Conservation (phyloP, 2,113 vertebrate species). For the Vulpes vulpes region DNA sequence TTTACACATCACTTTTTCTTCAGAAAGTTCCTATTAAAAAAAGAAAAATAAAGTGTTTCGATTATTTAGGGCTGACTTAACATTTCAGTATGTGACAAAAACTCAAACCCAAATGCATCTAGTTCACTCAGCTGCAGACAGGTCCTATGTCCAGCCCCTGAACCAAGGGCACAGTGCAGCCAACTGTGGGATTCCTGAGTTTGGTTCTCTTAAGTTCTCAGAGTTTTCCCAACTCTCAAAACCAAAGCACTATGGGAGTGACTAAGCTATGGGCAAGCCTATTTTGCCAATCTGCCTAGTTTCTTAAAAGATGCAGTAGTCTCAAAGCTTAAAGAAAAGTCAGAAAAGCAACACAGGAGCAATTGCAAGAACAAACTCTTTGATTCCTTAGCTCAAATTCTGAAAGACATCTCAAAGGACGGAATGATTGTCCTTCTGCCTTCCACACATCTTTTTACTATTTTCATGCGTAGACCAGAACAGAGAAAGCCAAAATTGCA, state of each 20-base stretch:
- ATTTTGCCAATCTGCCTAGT: constrained; percentile 49
- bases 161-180: constrained; percentile 80
- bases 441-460: neutral
- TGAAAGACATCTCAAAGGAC: neutral
- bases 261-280: neutral
- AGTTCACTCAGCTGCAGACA: constrained; percentile 54
- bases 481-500: neutral
- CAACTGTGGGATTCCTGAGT: constrained; percentile 87
- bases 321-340: constrained; percentile 78
- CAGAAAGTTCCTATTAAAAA: constrained; percentile 83
- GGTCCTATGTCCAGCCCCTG: constrained; percentile 73
- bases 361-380: neutral
- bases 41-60: constrained; percentile 79
- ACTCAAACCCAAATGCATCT: constrained; percentile 71
- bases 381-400: neutral
- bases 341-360: constrained; percentile 18
- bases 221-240: constrained; percentile 81
- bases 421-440: neutral
- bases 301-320: constrained; percentile 79
- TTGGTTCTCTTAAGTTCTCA: constrained; percentile 85
- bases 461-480: neutral
- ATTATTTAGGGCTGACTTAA: constrained; percentile 83
- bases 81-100: constrained; percentile 81
- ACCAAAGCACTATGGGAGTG: constrained; percentile 77
- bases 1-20: constrained; percentile 83